Conservation (phyloP, 2,797 vertebrate genomes). For the Halcyon badia region DNA sequence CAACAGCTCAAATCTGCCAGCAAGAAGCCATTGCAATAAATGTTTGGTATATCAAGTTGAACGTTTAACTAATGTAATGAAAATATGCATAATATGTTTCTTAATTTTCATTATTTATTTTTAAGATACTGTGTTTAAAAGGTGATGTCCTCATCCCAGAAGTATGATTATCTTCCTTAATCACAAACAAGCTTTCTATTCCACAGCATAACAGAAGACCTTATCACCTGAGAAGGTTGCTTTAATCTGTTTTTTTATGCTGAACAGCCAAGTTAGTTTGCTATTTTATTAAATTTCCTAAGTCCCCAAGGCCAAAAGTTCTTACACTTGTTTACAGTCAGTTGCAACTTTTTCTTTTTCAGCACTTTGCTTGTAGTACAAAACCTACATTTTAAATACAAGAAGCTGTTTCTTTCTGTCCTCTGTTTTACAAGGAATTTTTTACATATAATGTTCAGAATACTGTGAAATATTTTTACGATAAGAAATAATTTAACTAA, state of each 20-base stretch:
- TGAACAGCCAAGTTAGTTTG: not conserved
- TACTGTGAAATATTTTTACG: not conserved
- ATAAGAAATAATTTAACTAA: not conserved
- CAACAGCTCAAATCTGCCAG: not conserved
- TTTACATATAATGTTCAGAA: not conserved
- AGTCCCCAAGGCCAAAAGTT: not conserved
- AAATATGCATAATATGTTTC: not conserved
- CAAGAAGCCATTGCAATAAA: not conserved
- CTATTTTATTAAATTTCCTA: not conserved
- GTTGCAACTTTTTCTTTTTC: not conserved
- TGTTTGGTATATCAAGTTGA: not conserved
- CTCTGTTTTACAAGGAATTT: not conserved
- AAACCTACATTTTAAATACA: not conserved
- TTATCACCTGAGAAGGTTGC: not conserved
- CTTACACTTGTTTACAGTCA: not conserved
- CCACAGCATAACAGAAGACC: not conserved
- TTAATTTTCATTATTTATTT: not conserved
- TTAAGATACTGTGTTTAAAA: not conserved
- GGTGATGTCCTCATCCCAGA: not conserved
- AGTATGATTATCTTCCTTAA: not conserved
- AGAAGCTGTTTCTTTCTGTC: not conserved
- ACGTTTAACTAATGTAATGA: not conserved
- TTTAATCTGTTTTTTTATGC: not conserved
- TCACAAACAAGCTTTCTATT: slow-evolving; percentile 30
- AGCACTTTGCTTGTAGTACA: not conserved